Evolutionary conservation across 2,888 invertebrate species (phyloP).

Genomic region (Epinotia ramella): DNA sequence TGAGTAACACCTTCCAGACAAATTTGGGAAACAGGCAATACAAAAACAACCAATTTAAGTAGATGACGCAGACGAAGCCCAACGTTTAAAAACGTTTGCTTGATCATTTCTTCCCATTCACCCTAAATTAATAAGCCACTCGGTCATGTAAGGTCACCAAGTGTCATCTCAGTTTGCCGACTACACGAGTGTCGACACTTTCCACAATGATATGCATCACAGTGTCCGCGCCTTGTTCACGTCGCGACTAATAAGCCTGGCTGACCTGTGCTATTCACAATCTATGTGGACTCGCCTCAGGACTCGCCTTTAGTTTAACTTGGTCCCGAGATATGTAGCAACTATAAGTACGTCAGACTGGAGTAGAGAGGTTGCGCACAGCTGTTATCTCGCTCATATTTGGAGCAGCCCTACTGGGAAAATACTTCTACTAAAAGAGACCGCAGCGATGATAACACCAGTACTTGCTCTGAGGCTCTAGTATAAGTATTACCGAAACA

Average conservation of each 20-base stretch:
- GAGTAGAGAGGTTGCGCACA: background rate
- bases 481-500: no score
- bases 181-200: slow-evolving; percentile 5
- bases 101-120: no score
- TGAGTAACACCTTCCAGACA: no score
- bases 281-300: background rate
- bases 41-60: no score
- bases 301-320: background rate
- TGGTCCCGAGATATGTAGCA: background rate
- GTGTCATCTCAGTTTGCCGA: slow-evolving; percentile 14
- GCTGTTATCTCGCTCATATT: background rate
- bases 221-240: slow-evolving; percentile 17
- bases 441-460: no score
- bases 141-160: slow-evolving; percentile 8
- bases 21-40: no score
- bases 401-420: background rate
- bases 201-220: slow-evolving; percentile 43
- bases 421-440: background rate
- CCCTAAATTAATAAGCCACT: no score
- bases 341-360: background rate
- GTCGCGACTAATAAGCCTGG: slow-evolving; percentile 46
- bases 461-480: no score
- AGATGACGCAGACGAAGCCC: no score
- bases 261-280: slow-evolving; percentile 46
- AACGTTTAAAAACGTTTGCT: no score